Evolutionary conservation across 1,140 invertebrate species (phyloP).

Genomic region (Stenopsyche tienmushanensis): DNA sequence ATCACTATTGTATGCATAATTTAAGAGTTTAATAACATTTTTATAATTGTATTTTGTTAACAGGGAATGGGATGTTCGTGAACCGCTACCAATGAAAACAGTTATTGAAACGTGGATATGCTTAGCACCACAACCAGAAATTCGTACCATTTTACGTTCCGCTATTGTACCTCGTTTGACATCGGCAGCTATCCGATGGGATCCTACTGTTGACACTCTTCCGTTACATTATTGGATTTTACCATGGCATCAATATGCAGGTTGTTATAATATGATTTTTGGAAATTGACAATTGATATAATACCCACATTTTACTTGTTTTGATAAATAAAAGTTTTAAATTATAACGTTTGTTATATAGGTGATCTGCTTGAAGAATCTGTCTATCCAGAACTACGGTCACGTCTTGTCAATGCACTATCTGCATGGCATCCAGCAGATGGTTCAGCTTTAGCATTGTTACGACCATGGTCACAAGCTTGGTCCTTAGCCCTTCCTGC

Average conservation of each 20-base stretch:
- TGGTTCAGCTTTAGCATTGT: conserved; percentile 85
- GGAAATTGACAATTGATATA: too few relatives aligned
- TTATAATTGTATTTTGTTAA: conserved; percentile 13
- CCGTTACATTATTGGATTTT: conserved; percentile 96
- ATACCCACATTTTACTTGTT: conserved; percentile 11
- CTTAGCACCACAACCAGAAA: conserved; percentile 79
- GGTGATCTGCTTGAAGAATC: conserved; percentile 67
- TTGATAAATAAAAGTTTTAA: not conserved
- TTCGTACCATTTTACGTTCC: conserved; percentile 80
- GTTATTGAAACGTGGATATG: conserved; percentile 81
- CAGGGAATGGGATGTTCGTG: conserved; percentile 70
- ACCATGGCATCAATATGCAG: conserved; percentile 73
- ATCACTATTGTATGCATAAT: conserved; percentile 11
- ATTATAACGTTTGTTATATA: conserved; percentile 35
- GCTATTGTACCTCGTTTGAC: conserved; percentile 78
- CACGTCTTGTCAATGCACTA: conserved; percentile 86
- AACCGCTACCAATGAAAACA: conserved; percentile 73
- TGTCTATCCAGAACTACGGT: conserved; percentile 89
- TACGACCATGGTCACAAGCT: conserved; percentile 89
- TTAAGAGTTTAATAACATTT: not conserved
- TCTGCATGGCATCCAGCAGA: conserved; percentile 91
- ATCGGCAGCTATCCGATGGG: conserved; percentile 85
- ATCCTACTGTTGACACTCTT: conserved; percentile 89
- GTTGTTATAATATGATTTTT: too few relatives aligned
- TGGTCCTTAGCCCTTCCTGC: conserved; percentile 77